Percentiles rank a stretch among this genome's conserved stretches.
These are phyloP conservation scores for Eunapius fragilis DNA, from an alignment of 37 sponge, comb jelly and placozoan genomes.

Conservation along the genomic window DNA sequence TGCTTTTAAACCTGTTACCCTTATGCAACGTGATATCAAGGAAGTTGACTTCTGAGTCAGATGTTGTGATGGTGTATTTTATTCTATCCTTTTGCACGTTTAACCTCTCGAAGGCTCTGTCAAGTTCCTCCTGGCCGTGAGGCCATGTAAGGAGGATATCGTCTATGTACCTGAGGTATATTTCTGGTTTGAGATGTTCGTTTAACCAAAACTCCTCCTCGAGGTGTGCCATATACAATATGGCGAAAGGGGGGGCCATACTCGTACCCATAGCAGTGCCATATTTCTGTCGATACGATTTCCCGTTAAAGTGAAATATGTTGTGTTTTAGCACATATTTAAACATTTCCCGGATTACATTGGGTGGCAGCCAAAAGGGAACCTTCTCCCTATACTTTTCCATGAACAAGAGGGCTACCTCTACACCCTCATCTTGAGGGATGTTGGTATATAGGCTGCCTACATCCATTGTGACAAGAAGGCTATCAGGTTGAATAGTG, in stretches of 20 bases:
- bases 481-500: neutral
- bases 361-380: no score
- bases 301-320: no score
- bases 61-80: neutral
- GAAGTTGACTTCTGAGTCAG: neutral
- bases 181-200: neutral
- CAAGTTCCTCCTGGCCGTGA: neutral
- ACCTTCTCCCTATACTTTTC: no score
- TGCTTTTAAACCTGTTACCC: neutral
- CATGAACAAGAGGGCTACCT: neutral
- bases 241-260: slow-evolving; percentile 10
- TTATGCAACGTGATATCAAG: slow-evolving; percentile 8
- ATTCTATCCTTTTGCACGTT: neutral
- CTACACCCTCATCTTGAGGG: neutral
- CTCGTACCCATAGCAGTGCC: neutral
- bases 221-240: slow-evolving; percentile 3
- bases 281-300: no score
- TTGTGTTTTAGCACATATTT: no score
- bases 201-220: neutral
- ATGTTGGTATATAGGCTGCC: no score
- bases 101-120: neutral
- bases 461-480: no score
- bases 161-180: slow-evolving; percentile 13
- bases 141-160: slow-evolving; percentile 27
- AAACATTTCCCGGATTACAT: no score